These are phyloP conservation scores for Thamnophis sirtalis DNA, from an alignment of 2,113 vertebrate species.

Conservation along the genomic window DNA sequence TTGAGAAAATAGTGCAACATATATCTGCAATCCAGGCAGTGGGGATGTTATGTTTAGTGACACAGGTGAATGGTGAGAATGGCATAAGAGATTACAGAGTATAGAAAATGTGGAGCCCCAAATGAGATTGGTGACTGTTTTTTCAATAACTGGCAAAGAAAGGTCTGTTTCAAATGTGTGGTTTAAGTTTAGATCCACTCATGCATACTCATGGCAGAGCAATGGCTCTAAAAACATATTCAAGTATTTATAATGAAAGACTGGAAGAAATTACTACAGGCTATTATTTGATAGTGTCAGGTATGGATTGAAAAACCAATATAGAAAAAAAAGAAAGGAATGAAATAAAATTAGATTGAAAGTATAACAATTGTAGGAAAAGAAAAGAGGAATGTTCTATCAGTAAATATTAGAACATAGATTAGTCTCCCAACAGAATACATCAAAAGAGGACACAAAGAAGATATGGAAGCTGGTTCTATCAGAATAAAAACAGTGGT, in stretches of 20 bases:
- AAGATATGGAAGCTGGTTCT: background rate
- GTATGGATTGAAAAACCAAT: background rate
- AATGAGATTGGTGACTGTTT: background rate
- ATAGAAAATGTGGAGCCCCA: background rate
- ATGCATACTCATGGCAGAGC: background rate
- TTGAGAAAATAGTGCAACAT: background rate
- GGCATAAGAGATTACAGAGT: background rate
- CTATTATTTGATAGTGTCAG: background rate
- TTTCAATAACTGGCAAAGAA: background rate
- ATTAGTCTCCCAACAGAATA: background rate
- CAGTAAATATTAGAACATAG: background rate
- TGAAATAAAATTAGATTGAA: background rate
- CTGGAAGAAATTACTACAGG: background rate
- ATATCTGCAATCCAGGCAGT: background rate
- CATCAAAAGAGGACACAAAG: background rate
- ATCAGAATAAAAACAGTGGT: background rate
- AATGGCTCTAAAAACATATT: background rate
- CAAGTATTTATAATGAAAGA: background rate
- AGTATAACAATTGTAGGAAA: background rate
- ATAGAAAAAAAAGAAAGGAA: background rate
- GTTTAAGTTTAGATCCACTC: background rate
- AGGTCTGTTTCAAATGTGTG: background rate
- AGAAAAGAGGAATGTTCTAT: background rate
- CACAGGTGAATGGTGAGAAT: background rate
- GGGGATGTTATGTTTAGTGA: background rate